phyloP scores from a whole-genome alignment of 2,113 vertebrate genomes.

The Pelusios castaneus region DNA sequence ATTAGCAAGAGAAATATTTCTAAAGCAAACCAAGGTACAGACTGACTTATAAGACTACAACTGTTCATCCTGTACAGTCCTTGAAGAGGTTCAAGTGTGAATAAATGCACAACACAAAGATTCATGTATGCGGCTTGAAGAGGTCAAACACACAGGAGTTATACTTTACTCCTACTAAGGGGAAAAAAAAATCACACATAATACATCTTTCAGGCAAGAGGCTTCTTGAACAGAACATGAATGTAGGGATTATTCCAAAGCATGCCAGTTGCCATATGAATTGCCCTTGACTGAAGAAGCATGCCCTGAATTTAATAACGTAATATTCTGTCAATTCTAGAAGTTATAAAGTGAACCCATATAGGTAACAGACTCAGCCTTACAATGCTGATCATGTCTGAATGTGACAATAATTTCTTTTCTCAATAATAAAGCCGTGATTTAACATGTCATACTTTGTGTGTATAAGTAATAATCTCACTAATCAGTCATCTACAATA shows the following conservation, averaged over 20 bases:
- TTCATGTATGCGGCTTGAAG: slow-evolving; percentile 13
- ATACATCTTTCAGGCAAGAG: slow-evolving; percentile 34
- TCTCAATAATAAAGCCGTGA: slow-evolving; percentile 2
- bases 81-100: background rate
- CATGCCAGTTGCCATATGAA: background rate
- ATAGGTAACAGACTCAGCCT: slow-evolving; percentile 2
- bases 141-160: background rate
- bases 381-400: background rate
- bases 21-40: slow-evolving; percentile 21
- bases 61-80: slow-evolving; percentile 27
- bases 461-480: slow-evolving; percentile 26
- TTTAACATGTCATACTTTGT: slow-evolving; percentile 13
- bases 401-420: slow-evolving; percentile 19
- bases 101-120: background rate
- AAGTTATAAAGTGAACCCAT: slow-evolving; percentile 32
- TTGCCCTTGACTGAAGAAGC: background rate
- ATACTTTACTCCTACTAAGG: background rate
- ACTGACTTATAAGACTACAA: slow-evolving; percentile 27
- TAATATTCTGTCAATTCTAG: slow-evolving; percentile 15
- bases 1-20: slow-evolving; percentile 4
- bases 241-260: slow-evolving; percentile 44
- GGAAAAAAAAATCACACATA: background rate
- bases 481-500: slow-evolving; percentile 25
- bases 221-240: slow-evolving; percentile 43
- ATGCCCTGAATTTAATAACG: slow-evolving; percentile 18